Conservation (phyloP, 1,140 invertebrate genomes). For the Lepidurus arcticus region DNA sequence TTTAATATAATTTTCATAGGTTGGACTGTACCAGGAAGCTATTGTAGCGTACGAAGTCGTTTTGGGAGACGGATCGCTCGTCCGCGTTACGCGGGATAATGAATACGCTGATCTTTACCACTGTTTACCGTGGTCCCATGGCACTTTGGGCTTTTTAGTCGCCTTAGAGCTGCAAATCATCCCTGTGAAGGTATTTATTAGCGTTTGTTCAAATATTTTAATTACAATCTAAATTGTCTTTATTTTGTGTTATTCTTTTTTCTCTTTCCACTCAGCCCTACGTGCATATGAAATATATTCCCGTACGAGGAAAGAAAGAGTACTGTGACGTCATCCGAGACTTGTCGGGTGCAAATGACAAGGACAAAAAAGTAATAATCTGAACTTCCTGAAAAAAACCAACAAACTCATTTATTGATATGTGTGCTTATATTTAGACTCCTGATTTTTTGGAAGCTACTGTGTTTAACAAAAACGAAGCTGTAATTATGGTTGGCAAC, state of each 20-base stretch:
- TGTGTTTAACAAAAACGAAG: constrained; percentile 49
- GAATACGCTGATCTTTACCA: constrained; percentile 50
- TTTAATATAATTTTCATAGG: constrained; percentile 36
- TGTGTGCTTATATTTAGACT: constrained; percentile 34
- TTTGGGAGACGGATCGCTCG: constrained; percentile 48
- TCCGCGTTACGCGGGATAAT: constrained; percentile 47
- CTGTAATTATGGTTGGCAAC: constrained; percentile 48
- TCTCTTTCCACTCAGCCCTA: constrained; percentile 45
- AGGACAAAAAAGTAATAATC: constrained; percentile 39
- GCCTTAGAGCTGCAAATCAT: constrained; percentile 50
- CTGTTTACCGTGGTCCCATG: constrained; percentile 54
- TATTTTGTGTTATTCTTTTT: background rate
- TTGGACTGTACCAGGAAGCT: constrained; percentile 52
- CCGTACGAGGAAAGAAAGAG: constrained; percentile 48
- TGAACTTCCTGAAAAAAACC: background rate
- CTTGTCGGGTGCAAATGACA: constrained; percentile 47
- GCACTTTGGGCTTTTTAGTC: constrained; percentile 53
- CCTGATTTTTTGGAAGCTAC: constrained; percentile 54
- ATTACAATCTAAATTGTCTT: background rate
- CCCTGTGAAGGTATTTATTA: constrained; percentile 37
- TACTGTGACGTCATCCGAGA: constrained; percentile 52
- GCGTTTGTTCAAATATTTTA: background rate
- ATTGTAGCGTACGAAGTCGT: constrained; percentile 52
- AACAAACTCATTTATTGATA: background rate
- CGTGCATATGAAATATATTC: constrained; percentile 52